Evolutionary conservation across 2,113 vertebrate genomes (phyloP).

Genomic region (Eolophus roseicapilla): DNA sequence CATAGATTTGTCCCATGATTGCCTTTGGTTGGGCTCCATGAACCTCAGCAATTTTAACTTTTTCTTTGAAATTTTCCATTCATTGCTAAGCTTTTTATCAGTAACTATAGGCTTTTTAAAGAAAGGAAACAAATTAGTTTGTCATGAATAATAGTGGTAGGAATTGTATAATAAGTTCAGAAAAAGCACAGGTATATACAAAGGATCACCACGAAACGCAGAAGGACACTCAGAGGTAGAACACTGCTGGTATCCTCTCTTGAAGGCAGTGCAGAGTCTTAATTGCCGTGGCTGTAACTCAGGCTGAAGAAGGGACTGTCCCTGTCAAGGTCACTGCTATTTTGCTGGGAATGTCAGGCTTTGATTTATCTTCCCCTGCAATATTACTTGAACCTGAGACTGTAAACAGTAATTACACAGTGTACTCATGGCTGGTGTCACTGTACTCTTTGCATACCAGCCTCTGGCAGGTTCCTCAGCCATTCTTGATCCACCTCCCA

Average conservation of each 20-base stretch:
- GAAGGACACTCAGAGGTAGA: fast-evolving
- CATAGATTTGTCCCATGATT: fast-evolving
- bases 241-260: background rate
- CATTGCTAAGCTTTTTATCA: background rate
- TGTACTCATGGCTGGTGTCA: background rate
- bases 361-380: background rate
- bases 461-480: background rate
- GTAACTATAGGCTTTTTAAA: fast-evolving
- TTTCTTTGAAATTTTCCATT: background rate
- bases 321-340: background rate
- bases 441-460: background rate
- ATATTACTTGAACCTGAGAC: background rate
- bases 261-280: background rate
- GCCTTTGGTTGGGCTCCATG: background rate
- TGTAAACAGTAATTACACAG: background rate
- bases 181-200: fast-evolving
- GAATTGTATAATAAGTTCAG: fast-evolving
- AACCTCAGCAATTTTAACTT: background rate
- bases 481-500: background rate
- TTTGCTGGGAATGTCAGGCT: background rate
- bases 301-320: background rate
- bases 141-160: fast-evolving
- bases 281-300: background rate
- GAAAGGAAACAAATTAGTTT: fast-evolving
- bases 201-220: background rate